phyloP scores from a whole-genome alignment of 2,797 vertebrate species.

The Enteromius viviparus region DNA sequence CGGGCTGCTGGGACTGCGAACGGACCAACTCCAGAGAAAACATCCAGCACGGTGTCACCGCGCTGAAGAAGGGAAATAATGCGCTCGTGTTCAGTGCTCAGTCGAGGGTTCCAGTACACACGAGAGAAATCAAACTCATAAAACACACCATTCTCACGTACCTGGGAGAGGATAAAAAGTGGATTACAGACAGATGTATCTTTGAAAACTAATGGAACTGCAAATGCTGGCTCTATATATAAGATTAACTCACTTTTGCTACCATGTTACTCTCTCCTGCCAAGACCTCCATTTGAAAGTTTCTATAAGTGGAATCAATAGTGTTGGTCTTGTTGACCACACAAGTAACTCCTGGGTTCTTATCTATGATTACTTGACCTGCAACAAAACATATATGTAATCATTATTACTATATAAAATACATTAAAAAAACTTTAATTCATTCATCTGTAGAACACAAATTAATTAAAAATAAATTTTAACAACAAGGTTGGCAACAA shows the following conservation, averaged over 20 bases:
- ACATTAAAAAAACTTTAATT: too few relatives aligned
- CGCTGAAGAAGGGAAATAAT: slow-evolving; percentile 80
- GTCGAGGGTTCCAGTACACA: slow-evolving; percentile 97
- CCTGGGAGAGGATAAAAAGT: slow-evolving; percentile 72
- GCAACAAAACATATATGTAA: slow-evolving; percentile 40
- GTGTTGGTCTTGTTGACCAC: slow-evolving; percentile 92
- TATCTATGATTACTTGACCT: slow-evolving; percentile 96
- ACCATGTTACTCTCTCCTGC: slow-evolving; percentile 92
- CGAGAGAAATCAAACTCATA: slow-evolving; percentile 96
- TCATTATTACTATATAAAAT: too few relatives aligned
- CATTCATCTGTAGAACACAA: too few relatives aligned
- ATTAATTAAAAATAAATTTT: too few relatives aligned
- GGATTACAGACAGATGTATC: background rate
- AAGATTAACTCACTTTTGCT: slow-evolving; percentile 79
- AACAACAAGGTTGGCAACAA: too few relatives aligned
- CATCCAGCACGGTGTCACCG: slow-evolving; percentile 86
- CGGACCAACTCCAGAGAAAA: slow-evolving; percentile 94
- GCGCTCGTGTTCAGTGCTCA: slow-evolving; percentile 89
- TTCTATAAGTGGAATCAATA: slow-evolving; percentile 90
- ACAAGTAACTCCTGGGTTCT: slow-evolving; percentile 92
- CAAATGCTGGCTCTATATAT: background rate
- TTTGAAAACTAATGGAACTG: background rate
- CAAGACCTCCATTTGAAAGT: slow-evolving; percentile 95
- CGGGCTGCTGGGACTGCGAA: slow-evolving; percentile 91
- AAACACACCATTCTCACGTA: slow-evolving; percentile 86